Evolutionary conservation across 2,888 invertebrate genomes (phyloP).

Genomic region (Leptothorax acervorum): DNA sequence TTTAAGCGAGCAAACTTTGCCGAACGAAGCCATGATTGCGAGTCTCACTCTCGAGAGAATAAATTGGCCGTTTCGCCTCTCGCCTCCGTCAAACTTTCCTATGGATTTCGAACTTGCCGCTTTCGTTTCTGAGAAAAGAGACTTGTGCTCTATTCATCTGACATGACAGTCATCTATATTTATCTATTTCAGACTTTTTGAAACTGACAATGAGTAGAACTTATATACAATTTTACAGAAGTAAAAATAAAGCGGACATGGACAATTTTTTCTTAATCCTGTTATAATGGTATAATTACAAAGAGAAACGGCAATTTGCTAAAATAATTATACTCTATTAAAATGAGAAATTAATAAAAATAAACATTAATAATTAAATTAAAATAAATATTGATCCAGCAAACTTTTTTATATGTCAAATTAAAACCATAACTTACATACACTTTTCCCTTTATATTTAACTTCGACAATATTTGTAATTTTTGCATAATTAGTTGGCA

Average conservation of each 20-base stretch:
- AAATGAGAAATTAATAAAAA: not conserved
- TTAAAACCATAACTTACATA: not conserved
- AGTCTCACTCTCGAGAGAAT: constrained; percentile 73
- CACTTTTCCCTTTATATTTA: not conserved
- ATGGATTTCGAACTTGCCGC: not conserved
- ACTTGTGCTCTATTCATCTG: not conserved
- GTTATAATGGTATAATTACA: not conserved
- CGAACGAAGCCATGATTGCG: constrained; percentile 73
- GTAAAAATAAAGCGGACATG: not conserved
- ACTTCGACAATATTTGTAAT: not conserved
- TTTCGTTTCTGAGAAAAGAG: not conserved
- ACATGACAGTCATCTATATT: not conserved
- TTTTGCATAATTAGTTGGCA: not conserved
- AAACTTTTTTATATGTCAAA: not conserved
- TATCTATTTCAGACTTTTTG: not conserved
- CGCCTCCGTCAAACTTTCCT: constrained; percentile 57
- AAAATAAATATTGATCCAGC: not conserved
- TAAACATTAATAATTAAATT: not conserved
- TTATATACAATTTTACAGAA: not conserved
- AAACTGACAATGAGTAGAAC: not conserved
- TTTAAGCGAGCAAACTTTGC: constrained; percentile 75
- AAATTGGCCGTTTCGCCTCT: constrained; percentile 72
- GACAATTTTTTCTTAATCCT: not conserved
- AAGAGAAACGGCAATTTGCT: not conserved
- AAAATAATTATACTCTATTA: not conserved